Base-by-base conservation (phyloP, 1,140 invertebrate genomes). In the Drosophila nasuta region DNA sequence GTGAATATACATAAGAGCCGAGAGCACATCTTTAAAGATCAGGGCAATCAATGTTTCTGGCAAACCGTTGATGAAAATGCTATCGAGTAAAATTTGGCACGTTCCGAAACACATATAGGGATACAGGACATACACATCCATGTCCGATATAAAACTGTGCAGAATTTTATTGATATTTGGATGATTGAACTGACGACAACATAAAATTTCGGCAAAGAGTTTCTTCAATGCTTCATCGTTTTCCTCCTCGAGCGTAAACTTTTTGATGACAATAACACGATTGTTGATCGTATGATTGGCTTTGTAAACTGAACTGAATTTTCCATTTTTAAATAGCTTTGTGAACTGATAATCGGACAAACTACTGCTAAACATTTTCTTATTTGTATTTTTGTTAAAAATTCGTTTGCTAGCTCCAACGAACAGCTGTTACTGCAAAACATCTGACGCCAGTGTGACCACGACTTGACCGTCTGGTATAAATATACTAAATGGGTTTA, bases 1-100 rank as follows among this genome's bases (percentile, higher is more conserved):
- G 92, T 98, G 97, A 70, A 98, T 94, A 93, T 98, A 98, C 79
- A 96, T 95, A 15, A 98, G 93, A 1, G 96, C 97, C 91, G 49
- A 74, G 3, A 98, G 93, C 17, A 97, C 94, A 93, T 98, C 97
- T 86, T 94, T 94, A 30, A 98, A 92, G 77, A 98, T 96, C 64
- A 96, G 94, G 35, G 96, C 94, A 82, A 98, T 96, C 20, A 96
- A 95, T 48, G 95, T 91, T 93, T 98, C 97, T 1, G 97, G 96
- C 48, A 98, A 93, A 17, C 95, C 95, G 13, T 63, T 83, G 72
- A 93, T 94, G 92, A 97, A 98, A 92, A 96, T 95, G 63, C 95
- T 95, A 81, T 95, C 95, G 5, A 98, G 94, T 79, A 98, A 94
- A 92, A 97, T 95, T 80, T 95, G 94, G 85, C 97, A 97, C 0